phyloP scores from a whole-genome alignment of 1,140 invertebrate genomes.

The Trialeurodes vaporariorum region DNA sequence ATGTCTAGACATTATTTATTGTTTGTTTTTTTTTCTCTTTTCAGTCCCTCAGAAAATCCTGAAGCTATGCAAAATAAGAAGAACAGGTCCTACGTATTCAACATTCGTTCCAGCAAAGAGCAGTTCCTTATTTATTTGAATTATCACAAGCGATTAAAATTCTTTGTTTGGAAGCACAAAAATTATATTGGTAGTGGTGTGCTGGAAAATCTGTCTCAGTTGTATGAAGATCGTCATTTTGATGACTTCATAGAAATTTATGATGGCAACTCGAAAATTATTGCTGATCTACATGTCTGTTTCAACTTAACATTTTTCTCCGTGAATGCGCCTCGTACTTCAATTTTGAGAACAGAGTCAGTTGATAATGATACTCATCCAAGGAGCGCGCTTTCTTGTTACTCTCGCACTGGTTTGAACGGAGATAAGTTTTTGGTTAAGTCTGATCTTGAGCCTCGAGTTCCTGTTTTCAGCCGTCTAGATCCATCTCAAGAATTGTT shows the following conservation, averaged over 20 bases:
- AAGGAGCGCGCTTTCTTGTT: not conserved
- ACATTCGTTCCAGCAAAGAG: not conserved
- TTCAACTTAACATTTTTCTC: not conserved
- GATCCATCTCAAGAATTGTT: not conserved
- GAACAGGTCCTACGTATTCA: not conserved
- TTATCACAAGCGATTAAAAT: not conserved
- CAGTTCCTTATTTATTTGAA: not conserved
- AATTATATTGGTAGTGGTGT: not conserved
- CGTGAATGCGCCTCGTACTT: not conserved
- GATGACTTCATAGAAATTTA: not conserved
- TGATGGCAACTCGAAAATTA: not conserved
- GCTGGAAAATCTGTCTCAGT: not conserved
- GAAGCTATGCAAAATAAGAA: too few species aligned
- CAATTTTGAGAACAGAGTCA: not conserved
- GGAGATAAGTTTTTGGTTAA: not conserved
- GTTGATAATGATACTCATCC: not conserved
- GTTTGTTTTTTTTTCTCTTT: too few species aligned
- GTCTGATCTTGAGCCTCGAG: not conserved
- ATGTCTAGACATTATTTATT: too few species aligned
- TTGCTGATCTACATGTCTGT: not conserved
- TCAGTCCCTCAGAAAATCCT: too few species aligned
- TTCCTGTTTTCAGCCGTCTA: not conserved
- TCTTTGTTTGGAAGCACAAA: not conserved
- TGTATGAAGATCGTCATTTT: not conserved
- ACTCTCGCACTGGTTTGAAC: not conserved